Evolutionary conservation across 1,140 invertebrate species (phyloP), one percentile per base, ranked within the genome.

Genomic region (Leucophenga varia): DNA sequence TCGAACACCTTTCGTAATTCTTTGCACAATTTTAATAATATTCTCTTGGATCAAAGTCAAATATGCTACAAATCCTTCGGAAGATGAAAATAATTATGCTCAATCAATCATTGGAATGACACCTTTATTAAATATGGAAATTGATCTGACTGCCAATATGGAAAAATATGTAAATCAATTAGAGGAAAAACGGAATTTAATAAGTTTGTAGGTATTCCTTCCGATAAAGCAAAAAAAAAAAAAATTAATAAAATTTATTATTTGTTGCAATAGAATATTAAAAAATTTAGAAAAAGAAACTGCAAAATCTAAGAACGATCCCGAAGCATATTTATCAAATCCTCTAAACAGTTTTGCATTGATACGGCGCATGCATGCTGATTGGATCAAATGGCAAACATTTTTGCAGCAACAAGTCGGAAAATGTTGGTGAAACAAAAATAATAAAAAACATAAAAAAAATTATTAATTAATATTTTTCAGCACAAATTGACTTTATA

Each of bases 51-150:
- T n/a, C n/a, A n/a, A n/a, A n/a, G n/a, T n/a, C n/a, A n/a, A n/a
- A n/a, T n/a, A n/a, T n/a, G n/a, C n/a, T n/a, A n/a, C n/a, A n/a
- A n/a, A n/a, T n/a, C n/a, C n/a, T n/a, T n/a, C n/a, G n/a, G n/a
- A n/a, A n/a, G 22, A 43, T 17, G 64, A 67, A 34, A 47, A 51
- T 16, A 72, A 64, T 35, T 54, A 69, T 39, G 58, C 57, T 17
- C 96, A 93, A 1, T 91, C 93, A 3, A 79, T 95, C 56, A 86
- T 86, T 3, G 93, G 96, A 57, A 82, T 97, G 72, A 90, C 95
- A 73, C 84, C 87, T 47, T 78, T 96, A n/a, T 74, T 97, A 17
- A 82, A 88, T 52, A 89, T 93, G 9, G 93, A 97, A 78, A 78
- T 82, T 20, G 83, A 86, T 35, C 84, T 97, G 21, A 88, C 95